Evolutionary conservation across 2,797 vertebrate genomes (phyloP).

Genomic region (Danio aesculapii): DNA sequence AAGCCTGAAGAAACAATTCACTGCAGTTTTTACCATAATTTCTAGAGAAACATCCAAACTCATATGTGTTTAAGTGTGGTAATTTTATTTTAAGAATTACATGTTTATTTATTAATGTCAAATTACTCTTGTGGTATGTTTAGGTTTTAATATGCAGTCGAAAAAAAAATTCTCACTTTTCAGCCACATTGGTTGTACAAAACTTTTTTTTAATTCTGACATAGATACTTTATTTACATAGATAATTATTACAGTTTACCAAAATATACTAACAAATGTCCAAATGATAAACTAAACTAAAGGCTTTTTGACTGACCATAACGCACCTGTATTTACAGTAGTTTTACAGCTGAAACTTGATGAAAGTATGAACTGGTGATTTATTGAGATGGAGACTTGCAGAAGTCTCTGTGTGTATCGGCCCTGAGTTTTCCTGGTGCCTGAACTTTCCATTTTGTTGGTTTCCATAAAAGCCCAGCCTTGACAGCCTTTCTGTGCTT

Average conservation of each 20-base stretch:
- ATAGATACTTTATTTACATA: neutral
- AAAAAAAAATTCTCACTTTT: too few relatives aligned
- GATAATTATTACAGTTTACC: neutral
- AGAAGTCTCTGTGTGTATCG: conserved; percentile 18
- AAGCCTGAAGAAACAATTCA: neutral
- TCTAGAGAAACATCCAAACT: neutral
- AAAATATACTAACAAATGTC: neutral
- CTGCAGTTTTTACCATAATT: neutral
- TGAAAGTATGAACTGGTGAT: conserved; percentile 43
- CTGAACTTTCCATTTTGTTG: conserved; percentile 31
- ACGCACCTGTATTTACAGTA: neutral
- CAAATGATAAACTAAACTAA: conserved; percentile 1
- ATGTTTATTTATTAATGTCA: neutral
- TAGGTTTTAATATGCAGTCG: neutral
- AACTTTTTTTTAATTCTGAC: neutral
- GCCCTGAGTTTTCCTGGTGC: conserved; percentile 15
- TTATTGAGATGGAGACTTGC: neutral
- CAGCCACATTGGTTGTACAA: too few relatives aligned
- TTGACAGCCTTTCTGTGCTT: conserved; percentile 25
- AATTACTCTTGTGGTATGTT: neutral
- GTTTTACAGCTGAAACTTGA: conserved; percentile 43
- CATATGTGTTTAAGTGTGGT: neutral
- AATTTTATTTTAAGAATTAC: neutral
- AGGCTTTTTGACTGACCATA: neutral
- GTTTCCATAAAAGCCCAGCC: conserved; percentile 22